Evolutionary conservation across 2,797 vertebrate species (phyloP).

Genomic region (Scleropages formosus): DNA sequence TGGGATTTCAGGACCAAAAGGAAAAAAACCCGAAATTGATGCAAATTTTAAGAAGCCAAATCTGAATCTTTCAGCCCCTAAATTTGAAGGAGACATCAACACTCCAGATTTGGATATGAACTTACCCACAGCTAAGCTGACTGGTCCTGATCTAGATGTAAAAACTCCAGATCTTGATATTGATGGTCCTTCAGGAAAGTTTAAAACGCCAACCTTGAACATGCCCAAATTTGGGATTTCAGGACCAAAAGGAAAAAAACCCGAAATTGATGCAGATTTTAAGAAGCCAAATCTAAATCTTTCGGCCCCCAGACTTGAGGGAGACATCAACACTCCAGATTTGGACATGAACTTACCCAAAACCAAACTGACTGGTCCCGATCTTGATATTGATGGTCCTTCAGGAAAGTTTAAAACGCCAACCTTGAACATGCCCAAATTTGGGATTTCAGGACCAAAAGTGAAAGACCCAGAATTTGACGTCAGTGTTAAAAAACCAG

Average conservation of each 20-base stretch:
- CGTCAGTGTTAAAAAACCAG: conserved; percentile 36
- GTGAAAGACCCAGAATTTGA: conserved; percentile 40
- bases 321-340: conserved; percentile 32
- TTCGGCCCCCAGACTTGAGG: conserved; percentile 38
- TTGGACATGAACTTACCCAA: conserved; percentile 41
- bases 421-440: conserved; percentile 41
- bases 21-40: no score
- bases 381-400: conserved; percentile 35
- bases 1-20: no score
- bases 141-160: conserved; percentile 29
- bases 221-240: conserved; percentile 45
- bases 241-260: conserved; percentile 50
- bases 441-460: conserved; percentile 27
- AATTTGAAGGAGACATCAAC: conserved; percentile 48
- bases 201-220: conserved; percentile 41
- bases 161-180: conserved; percentile 25
- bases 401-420: conserved; percentile 42
- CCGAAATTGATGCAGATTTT: conserved; percentile 45
- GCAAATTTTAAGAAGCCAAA: no score
- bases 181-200: conserved; percentile 25
- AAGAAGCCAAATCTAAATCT: conserved; percentile 42
- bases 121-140: conserved; percentile 49
- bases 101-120: conserved; percentile 50
- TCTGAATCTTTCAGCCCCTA: conserved; percentile 52
- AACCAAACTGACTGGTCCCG: conserved; percentile 34